phyloP scores from a whole-genome alignment of 2,888 invertebrate species.

The Hemaris fuciformis region DNA sequence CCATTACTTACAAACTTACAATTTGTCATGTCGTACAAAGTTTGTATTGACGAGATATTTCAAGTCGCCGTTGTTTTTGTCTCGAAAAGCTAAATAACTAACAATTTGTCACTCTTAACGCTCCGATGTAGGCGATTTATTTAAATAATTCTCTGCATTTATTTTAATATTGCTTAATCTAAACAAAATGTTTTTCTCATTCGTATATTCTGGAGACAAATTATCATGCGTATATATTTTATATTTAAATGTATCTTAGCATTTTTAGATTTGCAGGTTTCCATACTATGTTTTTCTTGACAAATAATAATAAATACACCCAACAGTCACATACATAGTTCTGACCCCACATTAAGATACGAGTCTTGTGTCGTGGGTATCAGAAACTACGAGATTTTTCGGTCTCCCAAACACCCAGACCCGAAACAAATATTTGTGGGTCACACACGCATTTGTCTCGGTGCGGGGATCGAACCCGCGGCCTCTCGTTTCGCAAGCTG shows the following conservation, averaged over 20 bases:
- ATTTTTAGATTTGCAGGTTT: no score
- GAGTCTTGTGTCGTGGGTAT: no score
- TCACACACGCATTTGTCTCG: no score
- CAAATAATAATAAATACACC: no score
- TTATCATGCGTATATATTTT: neutral
- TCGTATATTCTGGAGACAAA: neutral
- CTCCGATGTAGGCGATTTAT: constrained; percentile 1
- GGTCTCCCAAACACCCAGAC: no score
- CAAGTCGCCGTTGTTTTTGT: constrained; percentile 24
- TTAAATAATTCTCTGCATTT: neutral
- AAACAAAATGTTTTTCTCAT: neutral
- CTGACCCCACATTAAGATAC: no score
- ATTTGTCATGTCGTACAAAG: constrained; percentile 18
- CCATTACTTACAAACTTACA: neutral
- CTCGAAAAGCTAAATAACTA: constrained; percentile 28
- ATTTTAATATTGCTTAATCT: constrained; percentile 7
- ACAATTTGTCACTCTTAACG: constrained; percentile 23
- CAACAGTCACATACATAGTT: no score
- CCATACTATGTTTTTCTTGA: no score
- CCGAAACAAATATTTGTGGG: no score
- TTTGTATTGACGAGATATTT: constrained; percentile 28
- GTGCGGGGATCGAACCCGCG: no score
- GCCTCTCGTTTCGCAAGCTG: no score
- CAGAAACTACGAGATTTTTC: no score
- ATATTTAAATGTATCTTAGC: neutral